phyloP scores from a whole-genome alignment of 2,888 invertebrate genomes.

The Mythimna ferrago region DNA sequence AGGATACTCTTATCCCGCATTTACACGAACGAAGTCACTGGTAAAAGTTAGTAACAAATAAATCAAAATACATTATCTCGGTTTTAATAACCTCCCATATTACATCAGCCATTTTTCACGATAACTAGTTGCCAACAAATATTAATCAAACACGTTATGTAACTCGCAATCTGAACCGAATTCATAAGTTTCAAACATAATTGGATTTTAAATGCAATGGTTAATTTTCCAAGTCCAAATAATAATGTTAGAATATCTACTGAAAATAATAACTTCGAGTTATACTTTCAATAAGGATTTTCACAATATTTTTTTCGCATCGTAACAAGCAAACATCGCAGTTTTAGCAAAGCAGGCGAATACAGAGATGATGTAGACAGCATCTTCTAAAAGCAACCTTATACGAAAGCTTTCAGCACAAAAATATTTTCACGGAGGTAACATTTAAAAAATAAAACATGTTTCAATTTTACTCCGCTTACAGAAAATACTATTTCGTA shows the following conservation, averaged over 20 bases:
- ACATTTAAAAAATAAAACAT: conserved; percentile 58
- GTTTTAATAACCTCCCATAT: conserved; percentile 17
- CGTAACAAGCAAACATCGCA: conserved; percentile 38
- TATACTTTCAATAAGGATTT: neutral
- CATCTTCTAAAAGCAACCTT: conserved; percentile 5
- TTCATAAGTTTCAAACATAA: conserved; percentile 14
- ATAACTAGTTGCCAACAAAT: conserved; percentile 34
- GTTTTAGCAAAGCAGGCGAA: conserved; percentile 24
- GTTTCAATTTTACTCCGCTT: conserved; percentile 52
- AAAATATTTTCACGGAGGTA: conserved; percentile 36
- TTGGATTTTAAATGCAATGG: conserved; percentile 22
- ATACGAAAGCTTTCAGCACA: conserved; percentile 22
- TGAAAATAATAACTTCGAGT: neutral
- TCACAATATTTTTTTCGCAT: conserved; percentile 14
- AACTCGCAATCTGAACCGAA: conserved; percentile 7
- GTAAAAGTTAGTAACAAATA: neutral
- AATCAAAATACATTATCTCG: neutral
- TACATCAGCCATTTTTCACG: conserved; percentile 13
- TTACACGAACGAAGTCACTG: neutral
- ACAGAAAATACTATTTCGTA: conserved; percentile 69
- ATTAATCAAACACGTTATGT: conserved; percentile 18
- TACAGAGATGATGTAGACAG: conserved; percentile 14
- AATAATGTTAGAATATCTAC: neutral
- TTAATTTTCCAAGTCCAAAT: neutral
- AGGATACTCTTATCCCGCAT: neutral